These are phyloP conservation scores for Heliornis fulica DNA, from an alignment of 2,113 vertebrate genomes.

Conservation along the genomic window DNA sequence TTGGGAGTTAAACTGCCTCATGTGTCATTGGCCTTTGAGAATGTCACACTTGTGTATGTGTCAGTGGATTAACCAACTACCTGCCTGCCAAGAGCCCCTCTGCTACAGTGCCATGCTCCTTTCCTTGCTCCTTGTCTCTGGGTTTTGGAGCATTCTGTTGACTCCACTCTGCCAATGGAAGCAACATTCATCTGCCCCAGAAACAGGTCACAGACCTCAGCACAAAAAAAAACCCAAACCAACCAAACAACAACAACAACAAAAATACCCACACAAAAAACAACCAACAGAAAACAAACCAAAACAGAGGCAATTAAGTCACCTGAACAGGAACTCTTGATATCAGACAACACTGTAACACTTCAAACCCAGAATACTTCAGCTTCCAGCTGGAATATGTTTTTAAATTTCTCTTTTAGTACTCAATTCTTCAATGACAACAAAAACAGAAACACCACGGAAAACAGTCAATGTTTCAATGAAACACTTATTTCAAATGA, in stretches of 20 bases:
- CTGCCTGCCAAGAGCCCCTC: neutral
- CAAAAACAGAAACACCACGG: neutral
- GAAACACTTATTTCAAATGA: neutral
- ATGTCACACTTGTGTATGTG: neutral
- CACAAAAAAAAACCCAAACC: neutral
- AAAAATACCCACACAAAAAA: too few relatives aligned
- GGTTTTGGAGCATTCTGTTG: neutral
- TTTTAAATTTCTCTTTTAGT: neutral
- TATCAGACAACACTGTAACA: neutral
- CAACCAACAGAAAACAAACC: too few relatives aligned
- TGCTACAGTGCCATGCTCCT: neutral
- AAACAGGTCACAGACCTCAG: neutral
- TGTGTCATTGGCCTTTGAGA: neutral
- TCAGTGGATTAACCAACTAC: neutral
- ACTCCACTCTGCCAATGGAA: neutral
- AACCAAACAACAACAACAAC: too few relatives aligned
- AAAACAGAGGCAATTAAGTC: neutral
- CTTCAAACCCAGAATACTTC: neutral
- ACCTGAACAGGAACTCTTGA: accelerated
- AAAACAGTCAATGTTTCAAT: neutral
- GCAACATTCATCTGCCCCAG: neutral
- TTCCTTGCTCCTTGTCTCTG: neutral
- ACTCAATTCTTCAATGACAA: neutral
- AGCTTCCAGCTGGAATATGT: neutral
- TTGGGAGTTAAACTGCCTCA: neutral